These are phyloP conservation scores for Hypselothyrea guttata DNA, from an alignment of 2,888 invertebrate species.

Conservation along the genomic window DNA sequence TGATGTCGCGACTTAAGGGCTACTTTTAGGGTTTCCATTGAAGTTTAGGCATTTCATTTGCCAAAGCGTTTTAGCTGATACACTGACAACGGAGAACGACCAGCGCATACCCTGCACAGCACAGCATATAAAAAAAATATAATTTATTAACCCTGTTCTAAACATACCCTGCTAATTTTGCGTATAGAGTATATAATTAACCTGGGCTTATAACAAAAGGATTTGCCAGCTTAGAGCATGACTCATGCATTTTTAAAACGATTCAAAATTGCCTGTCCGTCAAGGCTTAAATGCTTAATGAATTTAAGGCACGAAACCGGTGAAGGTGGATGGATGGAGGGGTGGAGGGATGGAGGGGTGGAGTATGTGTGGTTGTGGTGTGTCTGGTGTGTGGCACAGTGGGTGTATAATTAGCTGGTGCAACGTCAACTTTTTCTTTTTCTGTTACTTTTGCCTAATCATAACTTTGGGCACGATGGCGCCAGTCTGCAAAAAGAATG, in stretches of 20 bases:
- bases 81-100: neutral
- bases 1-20: constrained; percentile 70
- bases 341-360: no score
- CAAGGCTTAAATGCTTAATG: constrained; percentile 54
- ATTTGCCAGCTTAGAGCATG: constrained; percentile 44
- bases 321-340: constrained; percentile 35
- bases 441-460: constrained; percentile 27
- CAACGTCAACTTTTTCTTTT: constrained; percentile 35
- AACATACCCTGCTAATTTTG: no score
- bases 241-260: constrained; percentile 57
- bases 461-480: constrained; percentile 60
- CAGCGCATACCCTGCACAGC: neutral
- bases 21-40: constrained; percentile 63
- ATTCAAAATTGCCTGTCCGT: constrained; percentile 19
- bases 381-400: neutral
- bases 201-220: constrained; percentile 33
- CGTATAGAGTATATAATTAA: no score
- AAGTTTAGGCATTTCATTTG: constrained; percentile 19
- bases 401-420: constrained; percentile 50
- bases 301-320: constrained; percentile 66
- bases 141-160: no score
- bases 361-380: neutral
- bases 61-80: neutral
- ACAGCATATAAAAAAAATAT: neutral
- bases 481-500: constrained; percentile 6